Evolutionary conservation across 2,888 invertebrate species (phyloP), one percentile per base, ranked within the genome.

Genomic region (Strigamia transsilvanica): DNA sequence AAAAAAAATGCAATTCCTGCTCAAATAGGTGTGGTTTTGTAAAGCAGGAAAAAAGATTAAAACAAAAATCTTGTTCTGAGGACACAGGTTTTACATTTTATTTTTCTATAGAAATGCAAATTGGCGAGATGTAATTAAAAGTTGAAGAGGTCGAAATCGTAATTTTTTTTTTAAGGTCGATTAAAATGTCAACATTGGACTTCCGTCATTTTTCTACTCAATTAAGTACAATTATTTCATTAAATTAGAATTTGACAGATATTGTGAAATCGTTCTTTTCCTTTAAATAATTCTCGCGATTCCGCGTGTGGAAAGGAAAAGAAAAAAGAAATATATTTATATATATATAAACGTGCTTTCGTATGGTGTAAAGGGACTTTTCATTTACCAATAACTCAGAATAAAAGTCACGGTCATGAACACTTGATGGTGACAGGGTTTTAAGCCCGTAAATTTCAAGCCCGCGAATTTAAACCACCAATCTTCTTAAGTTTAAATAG

Each of bases 391-490:
- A 66, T 66, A 66, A 66, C 61, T 66, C 23, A 66, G 61, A 66
- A 66, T 66, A n/a, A 66, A 66, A 66, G 61, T 66, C 61, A 66
- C 21, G 61, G 61, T 66, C 61, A 66, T 66, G 61, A 66, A 66
- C 61, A 66, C 21, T 66, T 23, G 61, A 66, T 46, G 46, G 46
- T 46, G 46, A 46, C 46, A 46, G 5, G 15, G 46, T 46, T 46
- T 46, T 46, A 46, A 10, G 15, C 15, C 46, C 46, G 38, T 38
- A 38, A 38, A 38, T 38, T 38, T 38, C 38, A 0, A 2, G 38
- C 4, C 4, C 38, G 38, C 38, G 27, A 27, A 27, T 27, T 27
- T 27, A 27, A 27, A 3, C 27, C 27, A 27, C 27, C 27, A 38
- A 38, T 38, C 38, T 38, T 38, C 38, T 38, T 10, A 38, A 38